Base-by-base conservation (phyloP, 2,797 vertebrate species). In the Lacerta agilis region DNA sequence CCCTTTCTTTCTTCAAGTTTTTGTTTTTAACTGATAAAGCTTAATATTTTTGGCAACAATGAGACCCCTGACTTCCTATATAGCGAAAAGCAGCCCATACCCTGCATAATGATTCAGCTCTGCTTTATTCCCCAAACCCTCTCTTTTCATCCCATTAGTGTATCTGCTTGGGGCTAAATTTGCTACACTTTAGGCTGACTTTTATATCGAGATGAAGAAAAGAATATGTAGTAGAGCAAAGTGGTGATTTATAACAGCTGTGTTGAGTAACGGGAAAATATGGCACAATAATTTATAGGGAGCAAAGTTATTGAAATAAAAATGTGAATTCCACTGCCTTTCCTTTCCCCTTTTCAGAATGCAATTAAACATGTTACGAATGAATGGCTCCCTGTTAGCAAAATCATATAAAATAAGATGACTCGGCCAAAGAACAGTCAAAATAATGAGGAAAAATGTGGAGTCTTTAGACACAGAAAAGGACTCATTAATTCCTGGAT, bases 141-240 rank as follows among this genome's bases (percentile, higher is more conserved):
- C 76, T 93, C 72, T 36, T 77, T 93, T 92, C 69, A 69, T 87
- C 91, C 82, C 20, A 18, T 83, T 91, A 66, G 17, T 79, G 69
- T 43, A 92, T 76, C 79, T 83, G 82, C 58, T 93, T 78, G 71
- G 29, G 0, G 1, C 58, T 93, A 95, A 76, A 80, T 33, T 66
- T 45, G 83, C 67, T 92, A 38, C 5, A 79, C 18, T 88, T 93
- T 49, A 49, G 36, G 67, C 64, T 92, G 80, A 90, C 82, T 90
- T 91, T 95, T 88, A 90, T 93, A 91, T 90, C 83, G n/a, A 85
- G n/a, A 17, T 29, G 88, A 91, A 73, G 67, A 33, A 91, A 78
- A 36, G 18, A 88, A 66, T 27, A 82, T 10, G 38, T 72, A 87
- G 79, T 45, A 84, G 85, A 93, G 49, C n/a, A 91, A 90, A 93